Conservation (phyloP, 2,113 vertebrate genomes). For the Oryzias celebensis region DNA sequence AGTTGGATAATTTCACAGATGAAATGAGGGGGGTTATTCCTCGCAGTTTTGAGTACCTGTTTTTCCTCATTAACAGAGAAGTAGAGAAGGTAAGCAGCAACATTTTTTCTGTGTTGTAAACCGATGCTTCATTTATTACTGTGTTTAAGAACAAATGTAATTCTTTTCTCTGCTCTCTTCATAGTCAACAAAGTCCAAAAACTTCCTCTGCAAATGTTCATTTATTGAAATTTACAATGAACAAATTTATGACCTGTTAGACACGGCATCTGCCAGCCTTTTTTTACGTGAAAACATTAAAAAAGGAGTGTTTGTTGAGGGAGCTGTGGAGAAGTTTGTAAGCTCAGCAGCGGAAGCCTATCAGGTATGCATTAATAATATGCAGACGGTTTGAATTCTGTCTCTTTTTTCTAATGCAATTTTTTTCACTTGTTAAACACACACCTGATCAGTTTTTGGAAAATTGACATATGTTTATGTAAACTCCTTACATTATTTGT, state of each 20-base stretch:
- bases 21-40: conserved; percentile 92
- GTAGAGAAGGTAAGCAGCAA: conserved; percentile 83
- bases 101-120: conserved; percentile 5
- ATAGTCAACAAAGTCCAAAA: conserved; percentile 86
- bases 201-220: conserved; percentile 96
- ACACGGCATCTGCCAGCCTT: conserved; percentile 89
- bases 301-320: conserved; percentile 94
- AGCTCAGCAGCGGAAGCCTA: conserved; percentile 92
- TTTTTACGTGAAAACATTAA: conserved; percentile 96
- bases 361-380: conserved; percentile 77
- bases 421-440: neutral
- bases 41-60: conserved; percentile 95
- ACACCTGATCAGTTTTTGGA: too few relatives aligned
- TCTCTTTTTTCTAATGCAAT: neutral
- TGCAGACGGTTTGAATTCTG: neutral
- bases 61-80: conserved; percentile 94
- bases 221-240: conserved; percentile 99
- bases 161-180: conserved; percentile 26
- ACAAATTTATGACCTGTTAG: conserved; percentile 94
- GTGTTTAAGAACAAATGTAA: conserved; percentile 1
- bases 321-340: conserved; percentile 89
- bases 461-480: neutral
- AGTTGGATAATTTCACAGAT: conserved; percentile 91
- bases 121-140: neutral
- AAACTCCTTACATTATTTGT: neutral